Percentiles rank a stretch among this genome's conserved stretches.
Evolutionary conservation across 1,140 invertebrate genomes (phyloP).

Genomic region (Gonatopus flavifemur): DNA sequence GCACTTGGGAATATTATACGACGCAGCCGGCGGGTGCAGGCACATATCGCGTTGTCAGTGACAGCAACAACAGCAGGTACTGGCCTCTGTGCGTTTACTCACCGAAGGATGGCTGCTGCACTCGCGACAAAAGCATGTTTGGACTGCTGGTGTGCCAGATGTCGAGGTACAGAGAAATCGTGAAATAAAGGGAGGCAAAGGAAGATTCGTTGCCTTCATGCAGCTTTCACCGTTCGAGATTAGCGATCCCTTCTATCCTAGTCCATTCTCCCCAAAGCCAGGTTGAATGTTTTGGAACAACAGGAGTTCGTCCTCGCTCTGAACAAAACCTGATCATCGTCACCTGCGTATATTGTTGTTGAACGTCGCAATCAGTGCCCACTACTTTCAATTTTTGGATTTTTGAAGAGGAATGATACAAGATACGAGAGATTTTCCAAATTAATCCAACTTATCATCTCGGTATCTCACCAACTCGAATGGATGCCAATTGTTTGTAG

Average conservation of each 20-base stretch:
- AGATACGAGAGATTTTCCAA: no score
- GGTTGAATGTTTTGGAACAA: constrained; percentile 14
- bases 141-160: constrained; percentile 49
- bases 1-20: constrained; percentile 16
- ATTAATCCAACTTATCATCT: no score
- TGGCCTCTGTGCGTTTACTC: constrained; percentile 37
- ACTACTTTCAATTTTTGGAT: no score
- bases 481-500: no score
- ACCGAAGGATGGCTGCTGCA: constrained; percentile 38
- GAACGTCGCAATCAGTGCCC: no score
- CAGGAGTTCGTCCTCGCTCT: constrained; percentile 18
- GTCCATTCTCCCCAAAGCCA: not conserved
- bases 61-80: constrained; percentile 35
- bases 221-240: constrained; percentile 41
- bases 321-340: no score
- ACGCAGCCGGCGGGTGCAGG: constrained; percentile 22
- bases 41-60: not conserved
- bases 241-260: constrained; percentile 18
- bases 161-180: constrained; percentile 22
- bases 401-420: no score
- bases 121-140: constrained; percentile 44
- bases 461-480: no score
- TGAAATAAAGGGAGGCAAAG: not conserved
- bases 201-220: constrained; percentile 38
- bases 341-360: no score